Evolutionary conservation across 2,888 invertebrate genomes (phyloP), one percentile per base, ranked within the genome.

Genomic region (Caenorhabditis sinica): DNA sequence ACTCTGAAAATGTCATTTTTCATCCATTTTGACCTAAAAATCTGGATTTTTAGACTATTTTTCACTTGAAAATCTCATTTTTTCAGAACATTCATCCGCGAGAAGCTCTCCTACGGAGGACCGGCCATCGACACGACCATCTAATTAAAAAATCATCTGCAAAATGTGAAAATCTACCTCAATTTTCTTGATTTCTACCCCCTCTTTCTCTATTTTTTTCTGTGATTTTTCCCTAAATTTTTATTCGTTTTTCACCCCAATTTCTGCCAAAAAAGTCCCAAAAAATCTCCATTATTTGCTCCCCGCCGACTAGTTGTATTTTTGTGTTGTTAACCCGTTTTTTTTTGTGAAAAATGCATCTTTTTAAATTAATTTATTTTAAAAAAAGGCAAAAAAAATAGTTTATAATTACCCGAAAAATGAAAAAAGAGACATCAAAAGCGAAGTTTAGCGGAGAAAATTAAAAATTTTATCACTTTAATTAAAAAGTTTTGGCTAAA

Each of bases 1-100:
- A 11, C 25, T 51, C 25, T 20, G 20, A 53, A 53, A 25, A 53
- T 20, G 6, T 23, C 13, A 53, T n/a, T n/a, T n/a, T n/a, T n/a
- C n/a, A n/a, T n/a, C n/a, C n/a, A 53, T 65, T 33, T 75, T 33
- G n/a, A 20, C 13, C 28, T 33, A 33, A 6, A 33, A 33, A 33
- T 6, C 8, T 33, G 33, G 33, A 33, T 33, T 33, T 33, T 33
- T 33, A 33, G 33, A 8, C 4, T 6, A 33, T 33, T 43, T 49
- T 53, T 2, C 1, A 20, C 60, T 23, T 49, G 13, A 23, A 13
- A 33, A 60, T 49, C 6, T 6, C 5, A 33, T 33, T 33, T 53
- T 79, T 83, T 68, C 69, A 83, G 84, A 66, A 81, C 80, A 25
- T 84, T 84, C 43, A 51, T 84, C 23, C 76, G 80, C 8, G 84